Percentiles rank a stretch among this genome's conserved stretches.
Conservation (phyloP, 2,797 vertebrate genomes). For the Anguilla pacifica region DNA sequence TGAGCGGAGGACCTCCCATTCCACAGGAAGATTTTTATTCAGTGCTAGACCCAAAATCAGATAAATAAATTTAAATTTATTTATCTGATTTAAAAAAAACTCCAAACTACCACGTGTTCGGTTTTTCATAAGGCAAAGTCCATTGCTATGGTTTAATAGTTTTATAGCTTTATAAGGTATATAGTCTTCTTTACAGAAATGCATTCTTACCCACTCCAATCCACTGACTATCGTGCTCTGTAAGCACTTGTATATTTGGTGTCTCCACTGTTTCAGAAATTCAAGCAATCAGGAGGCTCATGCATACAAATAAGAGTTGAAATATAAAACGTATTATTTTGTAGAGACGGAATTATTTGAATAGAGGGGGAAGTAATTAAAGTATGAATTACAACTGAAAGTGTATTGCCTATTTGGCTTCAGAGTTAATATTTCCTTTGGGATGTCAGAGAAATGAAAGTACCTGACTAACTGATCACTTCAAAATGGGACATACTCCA, state of each 20-base stretch:
- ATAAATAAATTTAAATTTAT: not conserved
- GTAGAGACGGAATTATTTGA: slow-evolving; percentile 22
- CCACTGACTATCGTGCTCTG: not conserved
- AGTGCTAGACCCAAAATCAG: slow-evolving; percentile 28
- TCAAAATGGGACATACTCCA: not conserved
- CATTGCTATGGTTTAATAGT: not conserved
- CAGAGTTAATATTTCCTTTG: slow-evolving; percentile 25
- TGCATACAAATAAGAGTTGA: slow-evolving; percentile 19
- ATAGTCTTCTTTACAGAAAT: not conserved
- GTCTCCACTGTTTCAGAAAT: not conserved
- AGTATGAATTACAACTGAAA: slow-evolving; percentile 25
- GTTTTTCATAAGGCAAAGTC: not conserved
- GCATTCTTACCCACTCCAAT: not conserved
- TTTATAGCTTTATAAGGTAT: not conserved
- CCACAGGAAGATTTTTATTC: slow-evolving; percentile 45
- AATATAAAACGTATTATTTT: slow-evolving; percentile 19
- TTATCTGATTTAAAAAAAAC: not conserved
- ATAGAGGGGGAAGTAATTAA: slow-evolving; percentile 20
- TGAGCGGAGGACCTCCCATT: not conserved
- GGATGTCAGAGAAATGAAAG: not conserved
- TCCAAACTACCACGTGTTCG: slow-evolving; percentile 3
- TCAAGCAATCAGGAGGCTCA: not conserved
- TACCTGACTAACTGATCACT: slow-evolving; percentile 16
- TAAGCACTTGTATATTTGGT: not conserved
- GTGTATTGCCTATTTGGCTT: slow-evolving; percentile 24